These are phyloP conservation scores for Cairina moschata DNA, from an alignment of 2,113 vertebrate genomes.

Conservation along the genomic window DNA sequence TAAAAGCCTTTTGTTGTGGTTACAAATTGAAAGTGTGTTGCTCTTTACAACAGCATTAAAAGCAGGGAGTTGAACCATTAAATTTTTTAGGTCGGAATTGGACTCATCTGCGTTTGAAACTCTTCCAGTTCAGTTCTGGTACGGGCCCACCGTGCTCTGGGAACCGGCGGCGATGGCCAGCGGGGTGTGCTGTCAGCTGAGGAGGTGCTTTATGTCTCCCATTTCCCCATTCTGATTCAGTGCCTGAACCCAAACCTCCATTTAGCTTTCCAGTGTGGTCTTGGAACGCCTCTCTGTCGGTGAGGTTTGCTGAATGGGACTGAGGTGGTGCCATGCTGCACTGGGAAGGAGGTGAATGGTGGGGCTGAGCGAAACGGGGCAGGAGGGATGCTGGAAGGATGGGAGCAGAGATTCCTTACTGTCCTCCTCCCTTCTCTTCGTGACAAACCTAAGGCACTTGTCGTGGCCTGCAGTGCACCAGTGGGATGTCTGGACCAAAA, in stretches of 20 bases:
- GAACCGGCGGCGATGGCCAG: neutral
- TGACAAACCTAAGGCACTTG: accelerated
- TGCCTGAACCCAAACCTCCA: neutral
- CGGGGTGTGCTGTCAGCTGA: neutral
- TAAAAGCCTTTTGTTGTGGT: conserved; percentile 67
- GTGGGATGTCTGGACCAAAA: neutral
- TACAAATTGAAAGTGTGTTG: conserved; percentile 55
- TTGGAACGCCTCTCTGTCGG: neutral
- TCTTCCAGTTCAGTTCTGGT: conserved; percentile 28
- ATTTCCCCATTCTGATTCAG: neutral
- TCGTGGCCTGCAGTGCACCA: neutral
- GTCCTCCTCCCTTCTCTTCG: neutral
- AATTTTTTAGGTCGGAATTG: neutral
- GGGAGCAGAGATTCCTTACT: neutral
- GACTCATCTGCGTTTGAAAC: conserved; percentile 34
- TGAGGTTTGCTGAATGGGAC: neutral
- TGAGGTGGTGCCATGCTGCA: neutral
- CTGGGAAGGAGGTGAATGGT: neutral
- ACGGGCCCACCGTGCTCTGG: neutral
- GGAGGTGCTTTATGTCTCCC: neutral
- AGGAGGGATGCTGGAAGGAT: neutral
- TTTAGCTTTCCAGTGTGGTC: neutral
- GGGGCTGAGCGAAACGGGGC: neutral
- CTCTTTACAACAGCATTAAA: conserved; percentile 36
- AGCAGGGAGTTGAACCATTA: neutral